phyloP scores from a whole-genome alignment of 1,140 invertebrate species.

The Atta colombica region DNA sequence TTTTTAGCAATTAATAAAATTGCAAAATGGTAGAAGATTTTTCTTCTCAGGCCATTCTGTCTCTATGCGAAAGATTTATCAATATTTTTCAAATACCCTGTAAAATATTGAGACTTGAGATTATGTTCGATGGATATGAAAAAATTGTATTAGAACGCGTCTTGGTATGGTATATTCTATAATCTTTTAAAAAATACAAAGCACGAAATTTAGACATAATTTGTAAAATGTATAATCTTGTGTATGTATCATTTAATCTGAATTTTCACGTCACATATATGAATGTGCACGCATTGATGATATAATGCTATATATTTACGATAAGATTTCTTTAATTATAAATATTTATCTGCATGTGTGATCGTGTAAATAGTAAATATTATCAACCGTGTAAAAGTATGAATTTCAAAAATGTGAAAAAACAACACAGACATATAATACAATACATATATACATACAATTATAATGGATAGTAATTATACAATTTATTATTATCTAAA shows the following conservation, averaged over 20 bases:
- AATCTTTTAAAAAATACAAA: conserved; percentile 1
- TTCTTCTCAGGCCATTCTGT: too few species aligned
- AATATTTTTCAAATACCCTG: too few species aligned
- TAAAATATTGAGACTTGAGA: neutral
- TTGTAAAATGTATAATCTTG: conserved; percentile 5
- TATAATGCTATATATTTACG: neutral
- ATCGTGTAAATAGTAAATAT: conserved; percentile 26
- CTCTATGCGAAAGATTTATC: too few species aligned
- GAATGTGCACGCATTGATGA: neutral
- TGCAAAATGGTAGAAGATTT: too few species aligned
- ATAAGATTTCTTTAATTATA: conserved; percentile 46
- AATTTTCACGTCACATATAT: neutral
- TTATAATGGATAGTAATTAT: neutral
- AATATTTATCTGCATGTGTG: conserved; percentile 42
- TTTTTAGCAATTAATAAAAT: too few species aligned
- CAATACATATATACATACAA: neutral
- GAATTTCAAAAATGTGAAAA: neutral
- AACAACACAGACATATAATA: neutral
- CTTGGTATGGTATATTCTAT: neutral
- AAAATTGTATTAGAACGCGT: neutral
- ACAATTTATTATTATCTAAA: conserved; percentile 21
- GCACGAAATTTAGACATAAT: neutral
- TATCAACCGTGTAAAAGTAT: conserved; percentile 17
- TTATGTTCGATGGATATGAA: neutral
- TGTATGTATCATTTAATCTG: conserved; percentile 6